Conservation (phyloP, 2,113 vertebrate genomes). For the Ardeotis arabs region DNA sequence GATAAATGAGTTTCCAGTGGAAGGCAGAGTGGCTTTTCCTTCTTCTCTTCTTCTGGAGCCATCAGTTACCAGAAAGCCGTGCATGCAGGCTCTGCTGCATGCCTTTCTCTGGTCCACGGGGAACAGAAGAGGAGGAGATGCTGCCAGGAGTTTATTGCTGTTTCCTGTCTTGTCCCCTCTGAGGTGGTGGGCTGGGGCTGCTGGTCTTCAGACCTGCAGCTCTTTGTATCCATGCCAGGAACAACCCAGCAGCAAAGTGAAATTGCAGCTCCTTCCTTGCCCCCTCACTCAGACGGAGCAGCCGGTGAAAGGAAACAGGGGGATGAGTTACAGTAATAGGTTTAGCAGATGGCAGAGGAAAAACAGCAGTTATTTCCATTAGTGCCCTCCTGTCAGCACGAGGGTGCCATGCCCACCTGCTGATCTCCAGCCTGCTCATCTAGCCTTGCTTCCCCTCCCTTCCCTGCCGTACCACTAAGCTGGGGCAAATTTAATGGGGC, state of each 20-base stretch:
- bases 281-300: not conserved
- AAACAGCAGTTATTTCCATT: not conserved
- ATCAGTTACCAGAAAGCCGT: not conserved
- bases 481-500: not conserved
- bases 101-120: not conserved
- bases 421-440: not conserved
- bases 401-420: not conserved
- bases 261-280: constrained; percentile 37
- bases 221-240: constrained; percentile 39
- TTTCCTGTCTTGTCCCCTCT: constrained; percentile 55
- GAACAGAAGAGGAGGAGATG: not conserved
- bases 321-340: constrained; percentile 14
- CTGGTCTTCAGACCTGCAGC: not conserved
- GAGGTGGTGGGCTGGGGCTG: not conserved
- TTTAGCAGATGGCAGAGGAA: constrained; percentile 36
- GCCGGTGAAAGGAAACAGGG: not conserved
- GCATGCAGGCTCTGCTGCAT: not conserved
- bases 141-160: not conserved
- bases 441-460: not conserved
- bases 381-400: not conserved
- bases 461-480: not conserved
- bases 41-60: not conserved
- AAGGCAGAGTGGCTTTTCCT: not conserved
- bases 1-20: not conserved
- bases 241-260: constrained; percentile 37